These are phyloP conservation scores for Sebastolobus altivelis DNA, from an alignment of 2,797 vertebrate species.

Conservation along the genomic window DNA sequence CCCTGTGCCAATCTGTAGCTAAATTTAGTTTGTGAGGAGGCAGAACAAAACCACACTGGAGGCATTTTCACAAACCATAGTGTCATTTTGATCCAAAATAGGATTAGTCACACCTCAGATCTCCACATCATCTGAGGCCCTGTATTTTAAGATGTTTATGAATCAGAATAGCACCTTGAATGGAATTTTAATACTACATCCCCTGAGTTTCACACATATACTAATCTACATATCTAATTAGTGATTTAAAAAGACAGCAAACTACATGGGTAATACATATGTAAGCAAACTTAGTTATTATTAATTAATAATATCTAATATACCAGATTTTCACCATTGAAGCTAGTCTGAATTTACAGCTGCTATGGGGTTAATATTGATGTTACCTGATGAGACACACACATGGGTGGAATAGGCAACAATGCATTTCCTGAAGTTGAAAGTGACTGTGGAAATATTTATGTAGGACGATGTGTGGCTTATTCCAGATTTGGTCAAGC, in stretches of 20 bases:
- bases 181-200: neutral
- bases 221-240: neutral
- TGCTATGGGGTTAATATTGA: neutral
- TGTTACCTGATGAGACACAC: neutral
- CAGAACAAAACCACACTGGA: neutral
- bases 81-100: neutral
- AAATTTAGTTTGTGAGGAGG: too few relatives aligned
- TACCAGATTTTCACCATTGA: neutral
- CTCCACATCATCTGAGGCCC: neutral
- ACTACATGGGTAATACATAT: neutral
- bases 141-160: neutral
- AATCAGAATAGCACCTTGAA: neutral
- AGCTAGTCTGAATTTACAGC: neutral
- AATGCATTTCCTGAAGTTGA: neutral
- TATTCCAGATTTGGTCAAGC: neutral
- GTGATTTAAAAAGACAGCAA: neutral
- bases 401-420: neutral
- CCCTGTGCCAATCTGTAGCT: neutral
- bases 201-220: neutral
- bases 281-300: neutral
- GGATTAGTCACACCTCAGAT: neutral
- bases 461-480: neutral
- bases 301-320: neutral
- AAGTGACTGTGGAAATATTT: neutral
- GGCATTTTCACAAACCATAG: too few relatives aligned